Conservation (phyloP, 2,797 vertebrate genomes). For the Gymnodraco acuticeps region DNA sequence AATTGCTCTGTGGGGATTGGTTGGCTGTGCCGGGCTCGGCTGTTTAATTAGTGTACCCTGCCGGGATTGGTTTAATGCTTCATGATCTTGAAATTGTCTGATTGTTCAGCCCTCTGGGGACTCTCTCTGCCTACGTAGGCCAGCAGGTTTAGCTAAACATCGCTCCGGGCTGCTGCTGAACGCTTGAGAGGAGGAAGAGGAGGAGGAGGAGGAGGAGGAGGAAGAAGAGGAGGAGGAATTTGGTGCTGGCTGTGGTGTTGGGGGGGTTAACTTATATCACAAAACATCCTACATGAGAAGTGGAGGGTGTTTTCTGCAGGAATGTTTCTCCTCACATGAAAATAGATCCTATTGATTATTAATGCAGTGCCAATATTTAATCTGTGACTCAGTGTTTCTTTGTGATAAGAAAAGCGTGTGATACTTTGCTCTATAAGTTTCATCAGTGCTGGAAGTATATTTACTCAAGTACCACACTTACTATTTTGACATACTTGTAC, state of each 20-base stretch:
- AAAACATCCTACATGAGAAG: conserved; percentile 43
- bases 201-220: conserved; percentile 35
- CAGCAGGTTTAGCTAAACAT: conserved; percentile 91
- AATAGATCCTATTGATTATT: conserved; percentile 70
- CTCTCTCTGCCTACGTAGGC: conserved; percentile 86
- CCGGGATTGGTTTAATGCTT: conserved; percentile 99
- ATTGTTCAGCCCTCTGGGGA: conserved; percentile 95
- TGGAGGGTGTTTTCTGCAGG: conserved; percentile 43
- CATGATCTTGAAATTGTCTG: conserved; percentile 99
- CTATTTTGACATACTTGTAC: too few species aligned
- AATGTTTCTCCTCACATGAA: conserved; percentile 56
- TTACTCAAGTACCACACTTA: too few species aligned
- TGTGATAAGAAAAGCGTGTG: conserved; percentile 49
- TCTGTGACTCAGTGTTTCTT: conserved; percentile 56
- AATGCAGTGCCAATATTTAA: conserved; percentile 74
- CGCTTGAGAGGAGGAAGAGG: conserved; percentile 67
- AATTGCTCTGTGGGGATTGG: conserved; percentile 99
- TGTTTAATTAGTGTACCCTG: conserved; percentile 99
- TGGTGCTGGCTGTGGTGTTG: conserved; percentile 3
- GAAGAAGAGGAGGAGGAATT: conserved; percentile 50
- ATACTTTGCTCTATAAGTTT: too few species aligned
- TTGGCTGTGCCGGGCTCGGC: conserved; percentile 99
- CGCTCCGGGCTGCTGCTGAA: conserved; percentile 84
- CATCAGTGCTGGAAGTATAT: too few species aligned
- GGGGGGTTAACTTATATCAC: conserved; percentile 57